Base-by-base conservation (phyloP, 2,888 invertebrate species). In the Saturnia pavonia region DNA sequence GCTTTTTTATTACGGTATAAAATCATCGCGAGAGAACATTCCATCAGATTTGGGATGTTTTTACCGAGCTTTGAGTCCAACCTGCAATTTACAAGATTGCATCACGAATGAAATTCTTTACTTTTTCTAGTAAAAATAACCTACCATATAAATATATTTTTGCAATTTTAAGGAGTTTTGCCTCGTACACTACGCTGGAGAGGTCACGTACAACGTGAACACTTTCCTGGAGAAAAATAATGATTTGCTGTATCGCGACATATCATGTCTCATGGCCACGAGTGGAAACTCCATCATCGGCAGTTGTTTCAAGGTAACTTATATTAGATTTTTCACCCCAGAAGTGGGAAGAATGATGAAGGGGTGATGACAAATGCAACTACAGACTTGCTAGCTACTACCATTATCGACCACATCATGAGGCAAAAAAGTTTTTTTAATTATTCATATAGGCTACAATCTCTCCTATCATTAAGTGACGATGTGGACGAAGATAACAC, bases 201-300 rank as follows among this genome's bases (percentile, higher is more conserved):
- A 97, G 82, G 99, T 99, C 43, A 98, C 97, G 0, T 99, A 99
- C 94, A 97, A 96, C 82, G 96, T 98, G 0, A 95, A 95, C 73
- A 97, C 97, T 0, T 99, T 99, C 91, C 90, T 99, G 72, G 98
- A 99, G 87, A 99, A 99, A 92, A 99, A 99, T 94, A 99, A 98
- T 88, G 98, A 99, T 87, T 92, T 98, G 66, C 91, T 99, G 51
- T 99, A 97, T 94, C 93, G 98, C 69, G 98, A 99, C 90, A 94
- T 99, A 45, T 96, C 98, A 85, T 96, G 97, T 87, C 95, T 97
- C 12, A 97, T 98, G 97, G 96, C 96, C 34, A 94, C 95, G 76
- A 91, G 92, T 73, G 85, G 87, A 0, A 94, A 93, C 84, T 79
- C 84, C 70, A 92, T 93, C 76, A 90, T 91, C 34, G 85, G 83